Evolutionary conservation across 2,797 vertebrate species (phyloP).

Genomic region (Ptychobarbus kaznakovi): DNA sequence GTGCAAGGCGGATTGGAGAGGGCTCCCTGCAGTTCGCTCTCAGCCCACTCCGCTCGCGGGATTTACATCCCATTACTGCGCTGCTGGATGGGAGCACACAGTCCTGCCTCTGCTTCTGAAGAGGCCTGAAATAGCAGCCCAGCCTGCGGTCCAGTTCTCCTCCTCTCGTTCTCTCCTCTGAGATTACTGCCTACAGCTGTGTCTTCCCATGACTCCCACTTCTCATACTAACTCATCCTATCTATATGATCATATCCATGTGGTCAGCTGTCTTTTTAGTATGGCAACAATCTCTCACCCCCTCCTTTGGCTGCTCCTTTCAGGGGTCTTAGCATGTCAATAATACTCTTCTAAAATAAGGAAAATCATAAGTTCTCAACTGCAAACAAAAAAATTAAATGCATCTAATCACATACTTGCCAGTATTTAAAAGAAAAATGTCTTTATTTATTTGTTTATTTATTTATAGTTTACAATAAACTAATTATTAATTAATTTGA

Average conservation of each 20-base stretch:
- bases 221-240: not conserved
- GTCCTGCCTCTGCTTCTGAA: constrained; percentile 13
- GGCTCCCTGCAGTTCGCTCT: constrained; percentile 77
- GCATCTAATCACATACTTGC: too few species aligned
- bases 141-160: constrained; percentile 28
- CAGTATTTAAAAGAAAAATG: not conserved
- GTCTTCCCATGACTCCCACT: constrained; percentile 31
- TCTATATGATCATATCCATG: not conserved
- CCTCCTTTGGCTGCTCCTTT: not conserved
- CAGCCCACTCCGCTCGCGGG: constrained; percentile 65
- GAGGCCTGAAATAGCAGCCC: constrained; percentile 29
- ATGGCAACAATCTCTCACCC: not conserved
- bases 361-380: not conserved
- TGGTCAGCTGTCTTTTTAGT: constrained; percentile 18
- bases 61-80: constrained; percentile 70
- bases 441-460: too few species aligned
- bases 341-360: constrained; percentile 2
- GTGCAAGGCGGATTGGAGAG: constrained; percentile 80
- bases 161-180: constrained; percentile 9
- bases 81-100: constrained; percentile 52
- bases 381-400: not conserved
- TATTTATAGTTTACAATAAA: too few species aligned
- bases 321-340: not conserved
- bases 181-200: constrained; percentile 39
- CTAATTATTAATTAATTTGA: too few species aligned